Conservation (phyloP, 2,113 vertebrate species). For the Pongo pygmaeus region DNA sequence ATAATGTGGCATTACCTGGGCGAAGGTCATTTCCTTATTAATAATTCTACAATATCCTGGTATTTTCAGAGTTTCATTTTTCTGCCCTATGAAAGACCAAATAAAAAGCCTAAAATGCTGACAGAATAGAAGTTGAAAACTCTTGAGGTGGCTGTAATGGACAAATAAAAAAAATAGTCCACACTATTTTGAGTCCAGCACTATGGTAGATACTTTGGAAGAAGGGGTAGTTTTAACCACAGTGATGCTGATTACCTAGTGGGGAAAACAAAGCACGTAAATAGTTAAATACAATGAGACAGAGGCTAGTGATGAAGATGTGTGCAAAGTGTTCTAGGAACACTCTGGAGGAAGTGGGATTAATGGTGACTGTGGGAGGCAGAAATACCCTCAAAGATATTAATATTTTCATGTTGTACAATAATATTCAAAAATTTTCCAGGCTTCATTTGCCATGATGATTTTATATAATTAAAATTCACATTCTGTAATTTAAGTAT, state of each 20-base stretch:
- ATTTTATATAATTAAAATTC: not conserved
- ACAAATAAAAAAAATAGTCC: not conserved
- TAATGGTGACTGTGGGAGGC: not conserved
- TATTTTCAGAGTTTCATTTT: slow-evolving; percentile 9
- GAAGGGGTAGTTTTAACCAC: not conserved
- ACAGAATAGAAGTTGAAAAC: not conserved
- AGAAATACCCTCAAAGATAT: not conserved
- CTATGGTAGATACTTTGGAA: not conserved
- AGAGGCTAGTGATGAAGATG: not conserved
- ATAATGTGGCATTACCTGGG: not conserved
- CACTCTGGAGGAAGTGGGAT: not conserved
- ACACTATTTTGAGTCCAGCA: not conserved
- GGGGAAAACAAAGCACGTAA: not conserved
- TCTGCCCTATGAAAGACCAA: not conserved
- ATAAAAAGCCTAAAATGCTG: not conserved
- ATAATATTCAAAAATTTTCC: not conserved
- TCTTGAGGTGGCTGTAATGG: not conserved
- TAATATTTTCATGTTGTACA: not conserved
- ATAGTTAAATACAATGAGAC: not conserved
- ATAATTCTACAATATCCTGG: not conserved
- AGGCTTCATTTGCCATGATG: not conserved
- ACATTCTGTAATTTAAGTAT: not conserved
- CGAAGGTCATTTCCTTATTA: slow-evolving; percentile 1
- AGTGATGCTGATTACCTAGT: not conserved
- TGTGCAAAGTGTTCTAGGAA: not conserved